Evolutionary conservation across 92 coral and sea anemone genomes (phyloP), one percentile per base, ranked within the genome.

Genomic region (Zoanthus sociatus): DNA sequence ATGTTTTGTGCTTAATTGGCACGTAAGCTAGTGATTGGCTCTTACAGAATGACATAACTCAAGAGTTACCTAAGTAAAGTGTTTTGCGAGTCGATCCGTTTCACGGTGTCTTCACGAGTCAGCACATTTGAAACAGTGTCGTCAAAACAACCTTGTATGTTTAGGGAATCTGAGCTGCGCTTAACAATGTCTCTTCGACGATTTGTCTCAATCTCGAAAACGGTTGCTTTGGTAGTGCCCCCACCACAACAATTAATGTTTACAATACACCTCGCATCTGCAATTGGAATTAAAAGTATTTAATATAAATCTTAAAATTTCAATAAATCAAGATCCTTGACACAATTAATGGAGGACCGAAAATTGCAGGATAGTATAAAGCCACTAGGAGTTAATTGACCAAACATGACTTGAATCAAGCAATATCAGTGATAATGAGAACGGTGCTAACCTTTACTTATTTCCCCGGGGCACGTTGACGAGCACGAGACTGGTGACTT

Each of bases 391-490:
- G 42, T 0, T 2, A 37, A 4, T 37, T 37, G 42, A 37, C 42
- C 42, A 37, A 37, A 37, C 42, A 2, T 37, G 42, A 2, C 42
- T 37, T 37, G 42, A 37, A 4, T 37, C 42, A 37, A 37, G 42
- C 42, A 37, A 37, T 37, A 1, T 2, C 42, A 37, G 42, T 37
- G 2, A 37, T 2, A 37, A 37, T 37, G 42, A 37, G 42, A 2
- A 4, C 42, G 42, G 15, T 7, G 50, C 79, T 76, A 50, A 76
- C 79, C 61, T 2, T 8, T 16, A 47, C 1, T 47, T 4, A 16
- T 74, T 50, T 50, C 60, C 44, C 79, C 79, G 5, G 79, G 79
- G 42, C 79, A 76, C 9, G 32, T n/a, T 20, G 79, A 76, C 50
- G 61, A 47, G 63, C 79, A 76, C n/a, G 14, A 17, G 3, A 2